Base-by-base conservation (phyloP, 2,113 vertebrate genomes). In the Beaufortia kweichowensis region DNA sequence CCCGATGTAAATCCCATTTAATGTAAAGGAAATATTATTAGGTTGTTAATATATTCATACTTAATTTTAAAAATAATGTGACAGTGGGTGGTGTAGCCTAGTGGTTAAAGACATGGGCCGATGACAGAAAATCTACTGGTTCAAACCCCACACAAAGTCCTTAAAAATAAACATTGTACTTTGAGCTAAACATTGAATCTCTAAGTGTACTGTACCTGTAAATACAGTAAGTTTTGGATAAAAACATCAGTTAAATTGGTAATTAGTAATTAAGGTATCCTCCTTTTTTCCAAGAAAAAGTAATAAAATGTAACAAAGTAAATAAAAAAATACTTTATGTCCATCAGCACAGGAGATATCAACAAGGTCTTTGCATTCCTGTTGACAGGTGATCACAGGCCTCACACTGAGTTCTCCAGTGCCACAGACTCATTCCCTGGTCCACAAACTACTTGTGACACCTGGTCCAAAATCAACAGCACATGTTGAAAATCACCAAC, bases 391-490 rank as follows among this genome's bases (percentile, higher is more conserved):
- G 78, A 50, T 64, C 63, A 9, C 70, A 57, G 43, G 48, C 48
- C 60, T 23, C 68, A 63, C 35, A 9, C 59, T 41, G 53, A 35
- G 50, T 48, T 59, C 62, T 55, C 39, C 66, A 63, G 70, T 35
- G 17, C 74, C 57, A 31, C 55, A 72, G 64, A 64, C 77, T 69
- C 70, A 75, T 71, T 82, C 77, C 53, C 75, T 31, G 21, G 69
- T 66, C 66, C 55, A 29, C 35, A 28, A n/a, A 26, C 61, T 24
- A 53, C 61, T 74, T 59, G 75, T 79, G 60, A 77, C 80, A 84
- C 84, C 84, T 84, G 81, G 80, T 79, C 78, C 79, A 86, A 86
- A 69, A 83, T 82, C 83, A 86, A 84, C 82, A 84, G 80, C 64
- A 75, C 79, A 83, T 81, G 79, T 79, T 81, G 73, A 77, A 76